Base-by-base conservation (phyloP, 2,888 invertebrate species). In the Mycalesis mineus region DNA sequence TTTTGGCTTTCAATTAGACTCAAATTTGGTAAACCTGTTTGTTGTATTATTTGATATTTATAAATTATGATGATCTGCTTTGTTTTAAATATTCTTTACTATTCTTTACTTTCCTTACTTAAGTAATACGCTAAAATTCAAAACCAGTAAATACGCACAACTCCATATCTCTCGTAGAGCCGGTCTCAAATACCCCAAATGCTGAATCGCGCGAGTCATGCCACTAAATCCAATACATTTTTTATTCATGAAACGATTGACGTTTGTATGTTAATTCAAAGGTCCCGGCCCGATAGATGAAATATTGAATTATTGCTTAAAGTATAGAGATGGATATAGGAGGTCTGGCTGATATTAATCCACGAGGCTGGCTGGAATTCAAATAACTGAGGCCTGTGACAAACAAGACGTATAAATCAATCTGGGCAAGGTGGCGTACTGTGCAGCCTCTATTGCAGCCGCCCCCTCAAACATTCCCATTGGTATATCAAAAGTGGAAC, bases 331-430 rank as follows among this genome's bases (percentile, higher is more conserved):
- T 51, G 87, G 82, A 85, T 85, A 87, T 88, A 82, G 77, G 78
- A 83, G 86, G 82, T 80, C 83, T 82, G 82, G 71, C 75, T 82
- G 80, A 88, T 89, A 90, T 89, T 90, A 89, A 89, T 88, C 90
- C 90, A 80, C 78, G 78, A 59, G 66, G 75, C 86, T 88, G 88
- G 86, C 85, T 84, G 87, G 85, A 88, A 88, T 89, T 90, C 90
- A 89, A 90, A 90, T 90, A 90, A 90, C 90, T 90, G 88, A 77
- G 75, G 70, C 77, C 78, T 73, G 87, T 88, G 90, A 90, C 90
- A 90, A 90, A 90, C 90, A 90, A 90, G 87, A 89, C 80, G 82
- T 80, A 90, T 90, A 90, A 90, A 90, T 90, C 90, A 90, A 90
- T 90, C 90, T 86, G 60, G 66, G 80, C 84, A 87, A 86, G 86